Conservation (phyloP, 2,797 vertebrate species). For the Tolypeutes matacus region DNA sequence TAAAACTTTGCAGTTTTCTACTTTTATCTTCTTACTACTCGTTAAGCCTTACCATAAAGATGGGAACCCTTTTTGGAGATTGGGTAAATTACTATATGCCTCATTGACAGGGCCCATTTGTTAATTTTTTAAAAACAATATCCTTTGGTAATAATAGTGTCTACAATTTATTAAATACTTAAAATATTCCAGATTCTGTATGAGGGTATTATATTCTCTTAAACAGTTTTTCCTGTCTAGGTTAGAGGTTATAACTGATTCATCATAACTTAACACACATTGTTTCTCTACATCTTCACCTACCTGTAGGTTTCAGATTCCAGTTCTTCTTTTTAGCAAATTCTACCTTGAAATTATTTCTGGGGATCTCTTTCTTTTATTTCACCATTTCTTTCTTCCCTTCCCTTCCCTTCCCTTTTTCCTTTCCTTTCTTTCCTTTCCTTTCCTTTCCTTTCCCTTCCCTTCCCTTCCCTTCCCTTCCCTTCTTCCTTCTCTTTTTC, state of each 20-base stretch:
- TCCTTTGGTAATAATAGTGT: background rate
- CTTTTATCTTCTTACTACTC: background rate
- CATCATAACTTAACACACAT: background rate
- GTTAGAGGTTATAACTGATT: background rate
- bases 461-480: too few species aligned
- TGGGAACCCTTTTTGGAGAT: background rate
- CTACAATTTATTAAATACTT: background rate
- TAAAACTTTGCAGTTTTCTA: background rate
- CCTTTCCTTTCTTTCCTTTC: too few species aligned
- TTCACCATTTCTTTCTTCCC: too few species aligned
- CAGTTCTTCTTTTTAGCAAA: background rate
- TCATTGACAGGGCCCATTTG: background rate
- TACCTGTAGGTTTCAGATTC: background rate
- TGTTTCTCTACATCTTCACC: background rate
- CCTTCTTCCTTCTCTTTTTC: too few species aligned
- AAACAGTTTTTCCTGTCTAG: background rate
- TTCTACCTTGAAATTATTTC: background rate
- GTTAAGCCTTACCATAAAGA: background rate
- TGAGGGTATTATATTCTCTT: background rate
- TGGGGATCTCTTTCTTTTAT: background rate
- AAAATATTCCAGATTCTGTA: background rate
- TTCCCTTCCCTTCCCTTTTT: too few species aligned
- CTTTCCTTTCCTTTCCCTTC: too few species aligned
- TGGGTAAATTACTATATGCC: background rate
- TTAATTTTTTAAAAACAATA: background rate